Evolutionary conservation across 2,113 vertebrate species (phyloP).

Genomic region (Plecotus auritus): DNA sequence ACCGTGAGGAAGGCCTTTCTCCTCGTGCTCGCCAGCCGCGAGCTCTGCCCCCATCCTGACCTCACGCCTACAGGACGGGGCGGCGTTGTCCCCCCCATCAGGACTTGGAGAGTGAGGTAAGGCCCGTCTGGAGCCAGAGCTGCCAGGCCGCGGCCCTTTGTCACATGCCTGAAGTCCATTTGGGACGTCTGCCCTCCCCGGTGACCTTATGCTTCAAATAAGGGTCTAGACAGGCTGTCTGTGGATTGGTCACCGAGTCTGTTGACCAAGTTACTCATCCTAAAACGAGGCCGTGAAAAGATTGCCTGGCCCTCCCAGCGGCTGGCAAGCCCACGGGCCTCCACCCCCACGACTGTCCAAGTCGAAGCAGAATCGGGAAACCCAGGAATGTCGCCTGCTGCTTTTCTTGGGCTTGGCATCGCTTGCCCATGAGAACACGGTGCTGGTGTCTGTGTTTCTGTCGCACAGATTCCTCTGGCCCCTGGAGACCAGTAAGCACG

Average conservation of each 20-base stretch:
- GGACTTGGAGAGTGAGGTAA: neutral
- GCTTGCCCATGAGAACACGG: neutral
- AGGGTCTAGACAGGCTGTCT: slow-evolving; percentile 42
- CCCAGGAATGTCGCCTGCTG: neutral
- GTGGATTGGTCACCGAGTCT: slow-evolving; percentile 43
- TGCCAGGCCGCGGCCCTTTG: neutral
- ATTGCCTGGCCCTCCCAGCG: neutral
- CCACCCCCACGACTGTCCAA: neutral
- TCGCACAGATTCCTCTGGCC: accelerated
- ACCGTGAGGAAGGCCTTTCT: accelerated
- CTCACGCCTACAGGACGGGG: accelerated
- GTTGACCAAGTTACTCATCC: slow-evolving; percentile 50
- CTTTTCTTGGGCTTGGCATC: neutral
- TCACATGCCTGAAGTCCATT: slow-evolving; percentile 5
- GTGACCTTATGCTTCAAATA: slow-evolving; percentile 49
- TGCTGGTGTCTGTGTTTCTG: neutral
- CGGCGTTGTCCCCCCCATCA: neutral
- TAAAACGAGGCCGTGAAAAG: slow-evolving; percentile 53
- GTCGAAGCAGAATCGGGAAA: slow-evolving; percentile 31
- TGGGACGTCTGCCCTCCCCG: slow-evolving; percentile 25
- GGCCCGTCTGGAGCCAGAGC: neutral
- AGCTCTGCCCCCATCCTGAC: neutral
- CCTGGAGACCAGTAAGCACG: neutral
- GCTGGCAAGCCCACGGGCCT: neutral
- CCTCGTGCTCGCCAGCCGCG: accelerated